phyloP scores from a whole-genome alignment of 2,113 vertebrate genomes.

The Anoplopoma fimbria region DNA sequence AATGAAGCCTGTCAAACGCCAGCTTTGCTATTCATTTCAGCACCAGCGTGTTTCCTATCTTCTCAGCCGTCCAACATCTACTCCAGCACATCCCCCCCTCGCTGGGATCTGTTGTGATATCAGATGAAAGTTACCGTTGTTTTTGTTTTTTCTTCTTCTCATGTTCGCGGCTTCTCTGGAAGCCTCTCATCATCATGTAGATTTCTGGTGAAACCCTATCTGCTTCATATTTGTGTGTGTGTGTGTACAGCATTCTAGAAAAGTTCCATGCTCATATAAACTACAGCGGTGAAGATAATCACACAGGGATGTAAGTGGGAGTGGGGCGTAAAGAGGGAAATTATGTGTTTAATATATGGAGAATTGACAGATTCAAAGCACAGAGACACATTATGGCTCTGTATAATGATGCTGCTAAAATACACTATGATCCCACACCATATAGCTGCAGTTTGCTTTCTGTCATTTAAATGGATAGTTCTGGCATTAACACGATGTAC shows the following conservation, averaged over 20 bases:
- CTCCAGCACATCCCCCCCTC: slow-evolving; percentile 14
- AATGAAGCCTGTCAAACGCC: slow-evolving; percentile 41
- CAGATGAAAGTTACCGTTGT: slow-evolving; percentile 55
- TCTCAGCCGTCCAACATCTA: slow-evolving; percentile 34
- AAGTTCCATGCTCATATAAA: slow-evolving; percentile 37
- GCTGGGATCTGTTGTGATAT: slow-evolving; percentile 60
- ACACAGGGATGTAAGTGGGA: slow-evolving; percentile 27
- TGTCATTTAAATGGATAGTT: slow-evolving; percentile 50
- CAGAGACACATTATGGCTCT: slow-evolving; percentile 35
- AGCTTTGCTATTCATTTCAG: slow-evolving; percentile 58
- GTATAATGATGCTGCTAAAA: slow-evolving; percentile 39
- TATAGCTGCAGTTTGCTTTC: slow-evolving; percentile 39
- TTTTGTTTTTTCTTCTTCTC: neutral
- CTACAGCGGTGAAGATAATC: slow-evolving; percentile 61
- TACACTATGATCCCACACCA: slow-evolving; percentile 1
- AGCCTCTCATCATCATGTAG: slow-evolving; percentile 57
- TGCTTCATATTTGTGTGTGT: slow-evolving; percentile 28
- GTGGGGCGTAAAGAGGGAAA: slow-evolving; percentile 56
- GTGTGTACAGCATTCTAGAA: slow-evolving; percentile 16
- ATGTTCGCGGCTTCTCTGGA: slow-evolving; percentile 43
- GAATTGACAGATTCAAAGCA: slow-evolving; percentile 61
- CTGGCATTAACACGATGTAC: slow-evolving; percentile 41
- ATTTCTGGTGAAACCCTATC: slow-evolving; percentile 53
- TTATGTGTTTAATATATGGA: slow-evolving; percentile 69
- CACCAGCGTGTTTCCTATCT: slow-evolving; percentile 58